Evolutionary conservation across 37 sponge, comb jelly and placozoan species (phyloP).

Genomic region (Spongilla lacustris): DNA sequence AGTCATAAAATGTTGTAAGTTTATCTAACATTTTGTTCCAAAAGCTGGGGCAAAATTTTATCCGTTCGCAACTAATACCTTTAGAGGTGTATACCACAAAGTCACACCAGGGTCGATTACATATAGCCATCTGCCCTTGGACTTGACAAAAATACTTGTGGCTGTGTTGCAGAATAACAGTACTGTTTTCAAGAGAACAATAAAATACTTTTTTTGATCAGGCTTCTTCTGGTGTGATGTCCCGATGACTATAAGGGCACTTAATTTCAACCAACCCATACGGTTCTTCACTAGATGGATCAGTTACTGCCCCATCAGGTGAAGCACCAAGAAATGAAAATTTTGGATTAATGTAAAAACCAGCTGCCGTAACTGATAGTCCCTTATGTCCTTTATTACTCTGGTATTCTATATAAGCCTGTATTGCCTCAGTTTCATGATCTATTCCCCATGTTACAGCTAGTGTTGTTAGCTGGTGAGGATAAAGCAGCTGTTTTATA

Average conservation of each 20-base stretch:
- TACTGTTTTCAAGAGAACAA: neutral
- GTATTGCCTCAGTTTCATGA: conserved; percentile 15
- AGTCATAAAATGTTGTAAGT: conserved; percentile 20
- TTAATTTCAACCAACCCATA: conserved; percentile 41
- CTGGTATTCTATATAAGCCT: conserved; percentile 7
- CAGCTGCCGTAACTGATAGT: conserved; percentile 2
- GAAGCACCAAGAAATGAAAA: conserved; percentile 47
- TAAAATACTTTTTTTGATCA: neutral
- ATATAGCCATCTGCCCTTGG: conserved; percentile 50
- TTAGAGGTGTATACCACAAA: conserved; percentile 32
- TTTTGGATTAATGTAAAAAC: conserved; percentile 20
- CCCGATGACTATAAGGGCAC: conserved; percentile 33
- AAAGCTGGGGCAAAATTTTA: conserved; percentile 7
- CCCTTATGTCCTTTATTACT: neutral
- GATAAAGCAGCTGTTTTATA: conserved; percentile 25
- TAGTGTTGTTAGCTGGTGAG: conserved; percentile 15
- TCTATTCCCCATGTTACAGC: conserved; percentile 30
- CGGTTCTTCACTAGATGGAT: conserved; percentile 14
- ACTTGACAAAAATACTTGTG: conserved; percentile 33
- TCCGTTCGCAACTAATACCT: conserved; percentile 22
- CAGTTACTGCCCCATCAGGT: conserved; percentile 47
- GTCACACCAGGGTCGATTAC: conserved; percentile 43
- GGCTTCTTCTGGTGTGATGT: conserved; percentile 38
- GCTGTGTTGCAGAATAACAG: neutral
- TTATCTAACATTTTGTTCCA: conserved; percentile 5